A percentile compares a stretch with the other conserved stretches of the same genome.
phyloP scores from a whole-genome alignment of 2,797 vertebrate genomes.

The Babyrousa celebensis region DNA sequence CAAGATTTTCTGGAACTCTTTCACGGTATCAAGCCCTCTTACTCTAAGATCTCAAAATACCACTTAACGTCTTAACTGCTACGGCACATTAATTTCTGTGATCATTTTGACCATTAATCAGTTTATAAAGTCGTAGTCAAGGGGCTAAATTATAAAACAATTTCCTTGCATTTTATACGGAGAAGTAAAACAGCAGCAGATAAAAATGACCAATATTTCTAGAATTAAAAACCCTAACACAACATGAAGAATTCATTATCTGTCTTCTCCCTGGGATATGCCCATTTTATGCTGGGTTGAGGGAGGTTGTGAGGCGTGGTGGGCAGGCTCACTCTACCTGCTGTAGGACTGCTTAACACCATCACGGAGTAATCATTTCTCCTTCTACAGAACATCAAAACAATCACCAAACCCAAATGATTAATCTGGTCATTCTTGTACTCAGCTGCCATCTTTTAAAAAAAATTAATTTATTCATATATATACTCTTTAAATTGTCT shows the following conservation, averaged over 20 bases:
- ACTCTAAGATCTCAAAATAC: not conserved
- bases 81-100: not conserved
- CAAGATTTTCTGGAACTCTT: not conserved
- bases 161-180: slow-evolving; percentile 13
- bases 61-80: not conserved
- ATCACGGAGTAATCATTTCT: not conserved
- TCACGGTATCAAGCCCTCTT: not conserved
- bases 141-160: not conserved
- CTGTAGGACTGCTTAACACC: not conserved
- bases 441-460: not conserved
- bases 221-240: slow-evolving; percentile 37
- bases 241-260: not conserved
- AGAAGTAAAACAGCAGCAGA: slow-evolving; percentile 13
- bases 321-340: too few species aligned
- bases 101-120: not conserved
- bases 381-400: not conserved
- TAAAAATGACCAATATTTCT: slow-evolving; percentile 20
- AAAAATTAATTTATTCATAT: too few species aligned
- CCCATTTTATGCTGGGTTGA: not conserved
- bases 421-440: not conserved
- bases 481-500: too few species aligned
- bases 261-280: not conserved
- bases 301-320: not conserved
- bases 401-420: not conserved
- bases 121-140: not conserved